Percentiles rank a stretch among this genome's conserved stretches.
phyloP scores from a whole-genome alignment of 2,797 vertebrate species.

The Alfaro cultratus region DNA sequence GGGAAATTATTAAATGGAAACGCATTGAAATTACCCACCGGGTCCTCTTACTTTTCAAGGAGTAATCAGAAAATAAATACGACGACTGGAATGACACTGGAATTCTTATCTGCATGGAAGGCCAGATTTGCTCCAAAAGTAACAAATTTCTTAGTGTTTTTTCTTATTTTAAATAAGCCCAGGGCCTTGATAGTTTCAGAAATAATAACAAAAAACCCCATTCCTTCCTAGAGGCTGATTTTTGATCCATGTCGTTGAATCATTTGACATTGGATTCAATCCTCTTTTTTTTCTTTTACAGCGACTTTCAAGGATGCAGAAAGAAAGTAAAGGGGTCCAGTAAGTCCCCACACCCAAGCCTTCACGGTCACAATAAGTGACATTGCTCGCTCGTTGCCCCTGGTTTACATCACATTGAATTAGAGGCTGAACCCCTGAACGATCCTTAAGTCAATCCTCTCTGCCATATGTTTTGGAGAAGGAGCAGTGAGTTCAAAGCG shows the following conservation, averaged over 20 bases:
- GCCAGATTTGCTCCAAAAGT: conserved; percentile 7
- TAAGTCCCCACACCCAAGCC: conserved; percentile 12
- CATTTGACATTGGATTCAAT: conserved; percentile 18
- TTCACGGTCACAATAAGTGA: conserved; percentile 32
- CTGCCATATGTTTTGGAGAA: conserved; percentile 66
- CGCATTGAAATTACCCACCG: conserved; percentile 31
- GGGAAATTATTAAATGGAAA: conserved; percentile 23
- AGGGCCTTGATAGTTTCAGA: conserved; percentile 26
- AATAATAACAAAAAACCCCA: background rate
- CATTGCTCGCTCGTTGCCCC: conserved; percentile 58
- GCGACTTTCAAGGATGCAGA: conserved; percentile 30
- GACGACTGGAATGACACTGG: conserved; percentile 1
- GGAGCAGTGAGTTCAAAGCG: conserved; percentile 72
- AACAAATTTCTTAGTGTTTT: conserved; percentile 9
- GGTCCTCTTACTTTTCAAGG: conserved; percentile 26
- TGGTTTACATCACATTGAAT: conserved; percentile 73
- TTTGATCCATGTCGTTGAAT: conserved; percentile 1
- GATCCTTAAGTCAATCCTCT: conserved; percentile 61
- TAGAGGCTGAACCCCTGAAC: conserved; percentile 56
- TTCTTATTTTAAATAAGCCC: conserved; percentile 3
- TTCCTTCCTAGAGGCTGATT: conserved; percentile 1
- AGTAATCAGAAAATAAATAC: conserved; percentile 11
- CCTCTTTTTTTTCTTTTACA: conserved; percentile 3
- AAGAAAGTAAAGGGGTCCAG: conserved; percentile 17
- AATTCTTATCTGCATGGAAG: conserved; percentile 17